Evolutionary conservation across 2,888 invertebrate genomes (phyloP).

Genomic region (Pterobdella sp.): DNA sequence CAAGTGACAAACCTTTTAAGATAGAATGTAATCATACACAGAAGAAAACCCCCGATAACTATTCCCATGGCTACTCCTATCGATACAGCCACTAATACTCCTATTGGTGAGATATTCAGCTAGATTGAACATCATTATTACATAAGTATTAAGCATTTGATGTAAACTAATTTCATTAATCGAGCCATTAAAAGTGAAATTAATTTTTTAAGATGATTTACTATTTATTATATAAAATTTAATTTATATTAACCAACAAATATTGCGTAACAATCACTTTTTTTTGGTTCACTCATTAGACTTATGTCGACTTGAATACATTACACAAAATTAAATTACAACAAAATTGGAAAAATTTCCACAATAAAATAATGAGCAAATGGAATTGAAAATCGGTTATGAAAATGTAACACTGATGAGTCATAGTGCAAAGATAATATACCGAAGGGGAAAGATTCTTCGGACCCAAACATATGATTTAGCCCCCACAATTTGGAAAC

Average conservation of each 20-base stretch:
- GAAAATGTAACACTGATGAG: no score
- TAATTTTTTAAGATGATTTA: background rate
- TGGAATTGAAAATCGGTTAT: no score
- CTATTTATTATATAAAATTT: background rate
- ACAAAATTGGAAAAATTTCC: no score
- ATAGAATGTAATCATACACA: constrained; percentile 34
- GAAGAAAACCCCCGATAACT: constrained; percentile 33
- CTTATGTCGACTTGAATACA: no score
- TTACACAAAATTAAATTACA: no score
- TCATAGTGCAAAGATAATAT: background rate
- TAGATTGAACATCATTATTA: background rate
- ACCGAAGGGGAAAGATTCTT: constrained; percentile 33
- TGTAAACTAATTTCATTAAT: background rate
- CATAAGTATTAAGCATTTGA: background rate
- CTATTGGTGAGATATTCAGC: constrained; percentile 11
- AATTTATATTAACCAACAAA: no score
- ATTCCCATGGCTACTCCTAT: constrained; percentile 36
- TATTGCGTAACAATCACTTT: no score
- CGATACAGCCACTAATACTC: constrained; percentile 34
- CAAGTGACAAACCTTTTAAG: constrained; percentile 30
- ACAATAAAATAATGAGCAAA: no score
- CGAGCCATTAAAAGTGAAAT: background rate
- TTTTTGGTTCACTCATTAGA: no score
- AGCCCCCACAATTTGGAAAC: constrained; percentile 26
- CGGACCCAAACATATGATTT: constrained; percentile 30